Base-by-base conservation (phyloP, 2,113 vertebrate species). In the Pedionomus torquatus region DNA sequence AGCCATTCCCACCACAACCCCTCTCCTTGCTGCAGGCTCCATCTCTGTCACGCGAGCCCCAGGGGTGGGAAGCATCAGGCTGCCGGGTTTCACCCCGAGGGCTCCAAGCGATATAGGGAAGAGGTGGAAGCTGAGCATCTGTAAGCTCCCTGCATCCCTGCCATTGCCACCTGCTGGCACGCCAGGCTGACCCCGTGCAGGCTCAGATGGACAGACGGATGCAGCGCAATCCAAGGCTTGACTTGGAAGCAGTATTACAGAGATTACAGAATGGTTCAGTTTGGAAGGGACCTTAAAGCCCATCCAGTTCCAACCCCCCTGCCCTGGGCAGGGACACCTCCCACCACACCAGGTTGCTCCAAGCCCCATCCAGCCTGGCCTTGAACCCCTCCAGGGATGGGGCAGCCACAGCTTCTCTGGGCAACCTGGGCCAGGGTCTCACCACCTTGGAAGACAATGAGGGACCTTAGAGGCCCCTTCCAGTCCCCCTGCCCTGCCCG, bases 131-230 rank as follows among this genome's bases (percentile, higher is more conserved):
- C 0, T 0, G 11, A 70, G 82, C 61, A 37, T 21, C 81, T 31
- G 13, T 0, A 17, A 44, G 39, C 71, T 3, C 2, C 30, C 52
- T 31, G 37, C 58, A 17, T 12, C 79, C 49, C 60, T n/a, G 52
- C 1, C 0, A 23, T 15, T 21, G 33, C n/a, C 33, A 3, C 16
- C 23, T 10, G 39, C 30, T 0, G 3, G 25, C 1, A 13, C 0
- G 3, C 28, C 28, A 44, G 58, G 25, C 9, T 39, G 63, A 55
- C 37, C 46, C 57, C 11, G 1, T 2, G 7, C 17, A 11, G 17
- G 4, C 39, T 23, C 63, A 30, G 64, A 51, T 0, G 14, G 60
- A 75, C 57, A 33, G 33, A 14, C 23, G 51, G 63, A 69, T 0
- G 13, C 35, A 37, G 68, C 48, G 4, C 11, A 12, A 49, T 14